Conservation (phyloP, 1,140 invertebrate species). For the Hyles euphorbiae region DNA sequence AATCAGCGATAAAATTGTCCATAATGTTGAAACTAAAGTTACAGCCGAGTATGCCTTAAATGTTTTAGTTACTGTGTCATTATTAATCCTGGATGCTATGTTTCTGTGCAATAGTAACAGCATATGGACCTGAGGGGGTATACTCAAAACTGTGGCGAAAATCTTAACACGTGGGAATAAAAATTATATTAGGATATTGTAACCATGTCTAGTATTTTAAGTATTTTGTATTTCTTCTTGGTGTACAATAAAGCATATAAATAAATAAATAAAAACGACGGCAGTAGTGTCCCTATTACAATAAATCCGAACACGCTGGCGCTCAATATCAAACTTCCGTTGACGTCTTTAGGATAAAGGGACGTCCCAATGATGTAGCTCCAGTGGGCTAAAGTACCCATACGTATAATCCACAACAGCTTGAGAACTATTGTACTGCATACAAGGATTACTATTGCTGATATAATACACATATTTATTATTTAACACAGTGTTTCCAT, state of each 20-base stretch:
- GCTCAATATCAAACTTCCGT: slow-evolving; percentile 19
- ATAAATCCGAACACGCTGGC: slow-evolving; percentile 27
- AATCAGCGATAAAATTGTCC: slow-evolving; percentile 24
- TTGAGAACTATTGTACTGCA: slow-evolving; percentile 22
- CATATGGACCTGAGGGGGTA: slow-evolving; percentile 39
- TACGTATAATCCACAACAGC: slow-evolving; percentile 31
- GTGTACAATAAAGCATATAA: no score
- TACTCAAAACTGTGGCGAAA: slow-evolving; percentile 28
- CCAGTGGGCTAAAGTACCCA: slow-evolving; percentile 38
- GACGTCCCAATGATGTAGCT: slow-evolving; percentile 32
- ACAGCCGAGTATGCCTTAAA: slow-evolving; percentile 21
- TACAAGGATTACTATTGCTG: slow-evolving; percentile 14
- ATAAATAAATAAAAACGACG: no score
- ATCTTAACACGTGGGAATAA: slow-evolving; percentile 33
- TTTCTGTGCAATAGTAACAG: slow-evolving; percentile 30
- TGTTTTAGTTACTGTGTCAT: slow-evolving; percentile 25
- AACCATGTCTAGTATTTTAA: no score
- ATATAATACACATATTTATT: slow-evolving; percentile 35
- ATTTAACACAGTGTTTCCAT: background rate
- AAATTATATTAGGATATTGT: no score
- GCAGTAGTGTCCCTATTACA: slow-evolving; percentile 26
- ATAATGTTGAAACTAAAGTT: slow-evolving; percentile 25
- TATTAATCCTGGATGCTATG: slow-evolving; percentile 20
- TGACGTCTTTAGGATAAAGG: slow-evolving; percentile 22
- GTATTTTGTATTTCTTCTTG: no score